Evolutionary conservation across 53 echinoderm and acorn worm genomes (phyloP).

Genomic region (Antedon mediterranea): DNA sequence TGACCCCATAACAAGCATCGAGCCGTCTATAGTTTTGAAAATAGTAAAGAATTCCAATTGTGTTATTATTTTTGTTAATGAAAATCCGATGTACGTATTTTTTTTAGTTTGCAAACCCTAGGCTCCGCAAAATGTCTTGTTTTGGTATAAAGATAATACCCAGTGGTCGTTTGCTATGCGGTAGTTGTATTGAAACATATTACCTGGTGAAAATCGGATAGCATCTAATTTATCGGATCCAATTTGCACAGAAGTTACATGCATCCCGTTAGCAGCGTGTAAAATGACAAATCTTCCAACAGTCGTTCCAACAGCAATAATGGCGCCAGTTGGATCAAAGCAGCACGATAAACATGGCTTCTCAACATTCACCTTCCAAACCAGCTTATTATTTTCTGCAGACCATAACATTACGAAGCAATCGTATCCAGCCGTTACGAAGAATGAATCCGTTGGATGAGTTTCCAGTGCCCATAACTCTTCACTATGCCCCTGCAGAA

Average conservation of each 20-base stretch:
- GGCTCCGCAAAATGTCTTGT: too few species aligned
- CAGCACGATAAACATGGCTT: slow-evolving; percentile 72
- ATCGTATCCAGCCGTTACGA: slow-evolving; percentile 73
- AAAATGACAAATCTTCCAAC: slow-evolving; percentile 63
- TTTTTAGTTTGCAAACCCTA: too few species aligned
- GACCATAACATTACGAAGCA: slow-evolving; percentile 60
- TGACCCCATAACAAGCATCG: slow-evolving; percentile 62
- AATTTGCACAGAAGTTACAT: slow-evolving; percentile 81
- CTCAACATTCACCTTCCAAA: slow-evolving; percentile 81
- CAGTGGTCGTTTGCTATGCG: too few species aligned
- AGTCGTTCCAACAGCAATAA: slow-evolving; percentile 66
- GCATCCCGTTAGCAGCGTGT: slow-evolving; percentile 60
- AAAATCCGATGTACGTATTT: too few species aligned
- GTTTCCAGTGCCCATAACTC: slow-evolving; percentile 72
- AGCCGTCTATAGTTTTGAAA: slow-evolving; percentile 35
- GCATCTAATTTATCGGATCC: slow-evolving; percentile 48
- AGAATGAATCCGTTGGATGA: slow-evolving; percentile 55
- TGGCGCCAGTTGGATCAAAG: slow-evolving; percentile 47
- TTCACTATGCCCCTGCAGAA: slow-evolving; percentile 75
- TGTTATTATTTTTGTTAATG: too few species aligned
- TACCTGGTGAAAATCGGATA: slow-evolving; percentile 65
- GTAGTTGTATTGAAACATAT: too few species aligned
- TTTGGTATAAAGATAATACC: too few species aligned
- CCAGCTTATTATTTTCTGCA: slow-evolving; percentile 50
- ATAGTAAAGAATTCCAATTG: not conserved